phyloP scores from a whole-genome alignment of 2,113 vertebrate species.

The Astatoreochromis straeleni region DNA sequence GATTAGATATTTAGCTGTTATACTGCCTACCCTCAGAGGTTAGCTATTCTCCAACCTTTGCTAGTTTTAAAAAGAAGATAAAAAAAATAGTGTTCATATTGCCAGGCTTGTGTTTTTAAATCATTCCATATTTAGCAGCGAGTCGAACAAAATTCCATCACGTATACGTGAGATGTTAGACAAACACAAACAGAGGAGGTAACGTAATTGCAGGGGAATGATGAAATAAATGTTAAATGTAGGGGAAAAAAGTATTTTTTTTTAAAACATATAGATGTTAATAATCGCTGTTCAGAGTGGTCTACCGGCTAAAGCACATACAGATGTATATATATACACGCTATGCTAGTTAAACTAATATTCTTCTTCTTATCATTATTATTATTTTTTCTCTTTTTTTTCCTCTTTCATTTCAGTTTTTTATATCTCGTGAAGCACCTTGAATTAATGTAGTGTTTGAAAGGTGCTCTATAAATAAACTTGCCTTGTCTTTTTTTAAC shows the following conservation, averaged over 20 bases:
- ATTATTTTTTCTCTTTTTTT: not conserved
- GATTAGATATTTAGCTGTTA: not conserved
- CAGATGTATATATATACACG: not conserved
- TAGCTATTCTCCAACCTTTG: not conserved
- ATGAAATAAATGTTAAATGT: not conserved
- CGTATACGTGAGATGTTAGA: not conserved
- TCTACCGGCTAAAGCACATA: not conserved
- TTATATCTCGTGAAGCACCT: not conserved
- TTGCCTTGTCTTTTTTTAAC: not conserved
- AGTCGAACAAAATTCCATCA: not conserved
- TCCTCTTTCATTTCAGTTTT: not conserved
- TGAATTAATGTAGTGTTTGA: not conserved
- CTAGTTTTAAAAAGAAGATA: not conserved
- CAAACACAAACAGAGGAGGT: not conserved
- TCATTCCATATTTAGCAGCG: not conserved
- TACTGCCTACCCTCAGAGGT: not conserved
- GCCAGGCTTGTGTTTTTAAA: not conserved
- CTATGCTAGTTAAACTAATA: not conserved
- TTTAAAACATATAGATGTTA: not conserved
- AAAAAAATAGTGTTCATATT: not conserved
- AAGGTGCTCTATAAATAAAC: not conserved
- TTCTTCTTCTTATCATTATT: not conserved
- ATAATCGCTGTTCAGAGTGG: not conserved
- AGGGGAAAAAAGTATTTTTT: fast-evolving
- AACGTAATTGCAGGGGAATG: not conserved